Evolutionary conservation across 2,888 invertebrate genomes (phyloP), one percentile per base, ranked within the genome.

Genomic region (Thumatha senex): DNA sequence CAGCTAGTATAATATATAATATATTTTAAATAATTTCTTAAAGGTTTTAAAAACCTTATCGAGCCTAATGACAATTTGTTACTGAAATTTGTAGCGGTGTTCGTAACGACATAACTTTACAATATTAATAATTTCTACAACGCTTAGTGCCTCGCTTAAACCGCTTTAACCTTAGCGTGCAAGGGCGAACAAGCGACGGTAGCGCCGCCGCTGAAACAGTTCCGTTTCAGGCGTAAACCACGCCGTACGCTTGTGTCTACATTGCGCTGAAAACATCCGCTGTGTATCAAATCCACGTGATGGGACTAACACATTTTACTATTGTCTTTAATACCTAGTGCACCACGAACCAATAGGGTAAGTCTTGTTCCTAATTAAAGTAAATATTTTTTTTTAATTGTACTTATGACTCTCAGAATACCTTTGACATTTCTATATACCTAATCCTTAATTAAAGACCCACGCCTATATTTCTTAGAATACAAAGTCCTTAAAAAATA

Each of bases 191-290:
- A 36, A 51, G 67, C 79, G 78, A 79, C 70, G 55, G 59, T 68
- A 80, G 79, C 80, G 82, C 77, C 80, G 82, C 77, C 76, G 48
- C 70, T 56, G 55, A 64, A 64, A 58, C 52, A 73, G 74, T 74
- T 62, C 60, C 72, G 72, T 70, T 72, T 70, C 69, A 70, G 65
- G 66, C 74, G 71, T 61, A 67, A 74, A 66, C 59, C 70, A 70
- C 60, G 66, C 69, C 51, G 67, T 43, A 58, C 69, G 67, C 70
- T 70, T 61, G 64, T 63, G 38, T 11, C 31, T 14, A 35, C 39
- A 46, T 51, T 58, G 53, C 58, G 57, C 62, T 63, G 56, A 57
- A 51, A 61, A 48, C 58, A 57, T 48, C 48, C 44, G 55, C 50
- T 43, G 61, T 57, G 56, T 54, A 61, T 48, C 54, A 61, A 67